A percentile compares a stretch with the other conserved stretches of the same genome.
Evolutionary conservation across 2,797 vertebrate genomes (phyloP).

Genomic region (Periparus ater): DNA sequence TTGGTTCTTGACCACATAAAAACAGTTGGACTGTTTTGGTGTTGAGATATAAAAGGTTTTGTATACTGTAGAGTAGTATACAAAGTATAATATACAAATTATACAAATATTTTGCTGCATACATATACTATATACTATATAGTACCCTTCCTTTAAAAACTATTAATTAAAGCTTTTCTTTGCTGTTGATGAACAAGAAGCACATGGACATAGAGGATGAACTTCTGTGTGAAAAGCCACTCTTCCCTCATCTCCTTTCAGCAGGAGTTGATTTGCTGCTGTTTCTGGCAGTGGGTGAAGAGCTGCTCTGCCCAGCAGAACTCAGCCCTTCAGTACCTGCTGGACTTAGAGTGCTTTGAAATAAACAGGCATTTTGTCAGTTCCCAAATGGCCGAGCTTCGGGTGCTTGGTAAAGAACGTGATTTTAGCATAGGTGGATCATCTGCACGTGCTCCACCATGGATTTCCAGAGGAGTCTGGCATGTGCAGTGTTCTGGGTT

Average conservation of each 20-base stretch:
- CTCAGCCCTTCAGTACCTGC: not conserved
- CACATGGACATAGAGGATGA: not conserved
- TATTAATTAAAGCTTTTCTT: not conserved
- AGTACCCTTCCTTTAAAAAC: not conserved
- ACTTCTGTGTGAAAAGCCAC: not conserved
- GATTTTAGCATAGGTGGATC: not conserved
- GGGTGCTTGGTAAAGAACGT: not conserved
- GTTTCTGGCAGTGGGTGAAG: not conserved
- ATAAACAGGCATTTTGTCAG: not conserved
- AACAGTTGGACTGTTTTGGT: not conserved
- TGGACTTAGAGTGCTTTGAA: not conserved
- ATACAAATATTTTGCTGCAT: no score
- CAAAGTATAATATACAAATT: no score
- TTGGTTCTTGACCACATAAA: not conserved
- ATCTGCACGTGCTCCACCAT: not conserved
- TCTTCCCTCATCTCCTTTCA: not conserved
- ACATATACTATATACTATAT: no score
- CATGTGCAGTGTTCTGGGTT: not conserved
- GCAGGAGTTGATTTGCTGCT: not conserved
- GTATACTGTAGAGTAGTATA: not conserved
- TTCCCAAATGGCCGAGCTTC: not conserved
- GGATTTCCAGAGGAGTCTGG: conserved; percentile 34
- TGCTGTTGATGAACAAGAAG: not conserved
- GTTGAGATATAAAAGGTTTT: not conserved
- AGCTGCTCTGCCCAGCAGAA: not conserved